These are phyloP conservation scores for Phyto melanocephala DNA, from an alignment of 2,888 invertebrate species.

Conservation along the genomic window DNA sequence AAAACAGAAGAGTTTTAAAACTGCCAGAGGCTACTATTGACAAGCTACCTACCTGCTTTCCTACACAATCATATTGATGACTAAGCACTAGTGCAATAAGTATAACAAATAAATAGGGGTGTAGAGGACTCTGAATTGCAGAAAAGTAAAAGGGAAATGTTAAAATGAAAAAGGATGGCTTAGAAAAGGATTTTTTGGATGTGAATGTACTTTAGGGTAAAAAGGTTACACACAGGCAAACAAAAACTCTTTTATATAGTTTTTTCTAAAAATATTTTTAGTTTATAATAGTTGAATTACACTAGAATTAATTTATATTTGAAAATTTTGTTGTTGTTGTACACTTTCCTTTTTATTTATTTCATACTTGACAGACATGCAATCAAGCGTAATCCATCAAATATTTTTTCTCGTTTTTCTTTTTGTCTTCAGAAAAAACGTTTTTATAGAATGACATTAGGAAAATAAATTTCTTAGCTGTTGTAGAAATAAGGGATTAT, in stretches of 20 bases:
- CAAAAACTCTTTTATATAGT: not conserved
- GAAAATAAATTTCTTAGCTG: conserved; percentile 2
- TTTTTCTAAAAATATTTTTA: conserved; percentile 13
- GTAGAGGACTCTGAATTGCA: too few species aligned
- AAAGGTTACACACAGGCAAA: not conserved
- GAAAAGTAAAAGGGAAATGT: not conserved
- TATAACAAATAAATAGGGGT: not conserved
- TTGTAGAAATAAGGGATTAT: conserved; percentile 8
- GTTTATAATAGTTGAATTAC: too few species aligned
- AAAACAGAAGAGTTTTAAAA: conserved; percentile 19
- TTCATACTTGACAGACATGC: conserved; percentile 18
- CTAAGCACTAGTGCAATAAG: conserved; percentile 7
- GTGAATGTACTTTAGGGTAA: conserved; percentile 11
- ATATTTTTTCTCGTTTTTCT: not conserved
- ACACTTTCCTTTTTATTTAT: not conserved
- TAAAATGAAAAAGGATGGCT: conserved; percentile 29
- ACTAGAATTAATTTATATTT: too few species aligned
- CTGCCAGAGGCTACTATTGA: not conserved
- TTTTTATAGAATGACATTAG: conserved; percentile 21
- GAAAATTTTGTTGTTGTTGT: not conserved
- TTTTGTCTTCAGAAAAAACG: not conserved
- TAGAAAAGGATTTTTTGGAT: conserved; percentile 51
- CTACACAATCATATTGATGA: conserved; percentile 1
- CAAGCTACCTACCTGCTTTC: conserved; percentile 20
- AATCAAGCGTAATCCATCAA: conserved; percentile 55